phyloP scores from a whole-genome alignment of 2,888 invertebrate genomes.

The Scrobipalpa atriplicella region DNA sequence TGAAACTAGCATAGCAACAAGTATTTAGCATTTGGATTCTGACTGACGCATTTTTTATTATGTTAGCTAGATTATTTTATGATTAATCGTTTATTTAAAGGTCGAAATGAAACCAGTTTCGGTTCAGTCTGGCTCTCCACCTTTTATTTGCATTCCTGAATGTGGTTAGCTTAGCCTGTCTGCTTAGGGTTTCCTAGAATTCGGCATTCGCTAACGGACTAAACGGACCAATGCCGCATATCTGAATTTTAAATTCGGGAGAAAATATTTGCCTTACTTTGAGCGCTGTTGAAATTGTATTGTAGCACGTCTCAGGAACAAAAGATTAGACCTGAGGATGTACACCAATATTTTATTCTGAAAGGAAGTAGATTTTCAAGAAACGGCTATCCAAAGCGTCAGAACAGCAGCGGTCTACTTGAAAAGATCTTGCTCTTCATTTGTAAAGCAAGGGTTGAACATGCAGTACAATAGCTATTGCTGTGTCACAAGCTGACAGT shows the following conservation, averaged over 20 bases:
- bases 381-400: neutral
- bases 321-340: neutral
- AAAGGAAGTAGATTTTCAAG: neutral
- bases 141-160: slow-evolving; percentile 20
- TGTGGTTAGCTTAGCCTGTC: slow-evolving; percentile 5
- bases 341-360: neutral
- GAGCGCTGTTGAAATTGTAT: too few species aligned
- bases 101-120: slow-evolving; percentile 16
- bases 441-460: slow-evolving; percentile 11
- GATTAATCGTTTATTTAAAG: slow-evolving; percentile 16
- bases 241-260: neutral
- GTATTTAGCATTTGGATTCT: neutral
- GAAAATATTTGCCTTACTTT: neutral
- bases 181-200: slow-evolving; percentile 16
- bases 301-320: neutral
- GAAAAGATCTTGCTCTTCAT: neutral
- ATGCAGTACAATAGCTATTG: slow-evolving; percentile 48
- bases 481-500: slow-evolving; percentile 55
- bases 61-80: slow-evolving; percentile 7
- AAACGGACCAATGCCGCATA: neutral
- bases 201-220: slow-evolving; percentile 10
- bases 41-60: slow-evolving; percentile 19
- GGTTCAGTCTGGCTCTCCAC: slow-evolving; percentile 14
- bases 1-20: slow-evolving; percentile 10
- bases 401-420: neutral